These are phyloP conservation scores for Zaprionus lachaisei DNA, from an alignment of 1,140 invertebrate genomes.

Conservation along the genomic window DNA sequence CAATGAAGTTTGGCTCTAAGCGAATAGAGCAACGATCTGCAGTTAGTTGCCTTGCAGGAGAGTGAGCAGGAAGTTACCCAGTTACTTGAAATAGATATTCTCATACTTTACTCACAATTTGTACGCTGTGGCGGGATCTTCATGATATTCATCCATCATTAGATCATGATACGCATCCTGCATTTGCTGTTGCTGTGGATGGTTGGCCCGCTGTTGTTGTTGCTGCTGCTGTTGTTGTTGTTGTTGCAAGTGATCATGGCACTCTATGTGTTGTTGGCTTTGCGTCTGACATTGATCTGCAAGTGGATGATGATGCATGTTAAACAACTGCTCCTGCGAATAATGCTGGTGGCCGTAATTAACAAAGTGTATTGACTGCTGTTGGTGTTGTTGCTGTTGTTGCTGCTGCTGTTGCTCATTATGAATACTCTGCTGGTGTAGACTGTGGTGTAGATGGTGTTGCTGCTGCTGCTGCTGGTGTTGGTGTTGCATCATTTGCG, in stretches of 20 bases:
- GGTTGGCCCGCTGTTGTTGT: constrained; percentile 10
- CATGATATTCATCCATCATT: constrained; percentile 78
- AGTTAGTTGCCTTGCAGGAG: too few relatives aligned
- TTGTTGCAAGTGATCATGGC: constrained; percentile 44
- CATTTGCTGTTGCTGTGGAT: constrained; percentile 42
- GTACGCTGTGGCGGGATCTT: constrained; percentile 59
- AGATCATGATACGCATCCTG: constrained; percentile 67
- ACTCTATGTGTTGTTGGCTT: constrained; percentile 45
- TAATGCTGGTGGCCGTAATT: constrained; percentile 57
- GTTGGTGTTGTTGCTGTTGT: constrained; percentile 51
- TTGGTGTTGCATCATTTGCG: constrained; percentile 65
- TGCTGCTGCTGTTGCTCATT: constrained; percentile 46
- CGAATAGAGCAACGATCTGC: too few relatives aligned
- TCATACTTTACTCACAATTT: constrained; percentile 72
- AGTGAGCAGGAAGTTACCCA: too few relatives aligned
- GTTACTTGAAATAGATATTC: not conserved
- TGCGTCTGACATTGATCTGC: constrained; percentile 36
- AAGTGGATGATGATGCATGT: constrained; percentile 45
- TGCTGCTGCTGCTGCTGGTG: constrained; percentile 55
- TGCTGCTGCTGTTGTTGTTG: constrained; percentile 40
- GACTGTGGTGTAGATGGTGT: constrained; percentile 34
- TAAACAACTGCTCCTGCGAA: constrained; percentile 61
- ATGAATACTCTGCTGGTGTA: constrained; percentile 60
- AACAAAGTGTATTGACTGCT: constrained; percentile 42
- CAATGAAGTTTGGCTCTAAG: too few relatives aligned